Evolutionary conservation across 2,797 vertebrate genomes (phyloP).

Genomic region (Platyrinchus mystaceus): DNA sequence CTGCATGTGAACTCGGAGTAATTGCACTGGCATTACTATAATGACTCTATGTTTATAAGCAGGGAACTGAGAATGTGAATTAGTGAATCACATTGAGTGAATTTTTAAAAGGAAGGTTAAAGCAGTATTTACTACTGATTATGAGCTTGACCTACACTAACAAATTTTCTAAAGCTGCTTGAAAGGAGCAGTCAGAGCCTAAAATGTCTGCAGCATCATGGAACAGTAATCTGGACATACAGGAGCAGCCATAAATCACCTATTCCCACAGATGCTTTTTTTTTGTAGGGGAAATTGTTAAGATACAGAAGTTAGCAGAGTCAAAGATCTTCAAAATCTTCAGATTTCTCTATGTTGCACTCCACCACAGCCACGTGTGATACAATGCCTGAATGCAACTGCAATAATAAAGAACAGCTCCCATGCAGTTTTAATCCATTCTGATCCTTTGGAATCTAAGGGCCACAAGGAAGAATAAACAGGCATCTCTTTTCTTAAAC

Average conservation of each 20-base stretch:
- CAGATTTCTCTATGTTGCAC: neutral
- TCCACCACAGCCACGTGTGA: neutral
- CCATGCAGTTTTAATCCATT: neutral
- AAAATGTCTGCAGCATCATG: rapidly evolving
- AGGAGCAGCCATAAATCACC: neutral
- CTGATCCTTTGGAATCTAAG: neutral
- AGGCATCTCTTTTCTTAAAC: neutral
- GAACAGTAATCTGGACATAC: neutral
- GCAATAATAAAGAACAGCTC: neutral
- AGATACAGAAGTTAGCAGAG: neutral
- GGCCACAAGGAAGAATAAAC: neutral
- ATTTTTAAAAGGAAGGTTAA: neutral
- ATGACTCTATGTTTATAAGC: neutral
- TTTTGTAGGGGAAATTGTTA: rapidly evolving
- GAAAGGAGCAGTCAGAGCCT: neutral
- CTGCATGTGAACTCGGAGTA: neutral
- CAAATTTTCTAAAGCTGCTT: neutral
- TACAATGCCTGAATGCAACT: neutral
- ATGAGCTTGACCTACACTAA: neutral
- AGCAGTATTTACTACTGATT: neutral
- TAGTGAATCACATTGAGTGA: neutral
- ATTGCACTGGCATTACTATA: neutral
- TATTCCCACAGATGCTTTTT: neutral
- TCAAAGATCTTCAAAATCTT: neutral
- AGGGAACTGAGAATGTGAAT: neutral